phyloP scores from a whole-genome alignment of 2,797 vertebrate species.

The Lepilemur ruficaudatus region DNA sequence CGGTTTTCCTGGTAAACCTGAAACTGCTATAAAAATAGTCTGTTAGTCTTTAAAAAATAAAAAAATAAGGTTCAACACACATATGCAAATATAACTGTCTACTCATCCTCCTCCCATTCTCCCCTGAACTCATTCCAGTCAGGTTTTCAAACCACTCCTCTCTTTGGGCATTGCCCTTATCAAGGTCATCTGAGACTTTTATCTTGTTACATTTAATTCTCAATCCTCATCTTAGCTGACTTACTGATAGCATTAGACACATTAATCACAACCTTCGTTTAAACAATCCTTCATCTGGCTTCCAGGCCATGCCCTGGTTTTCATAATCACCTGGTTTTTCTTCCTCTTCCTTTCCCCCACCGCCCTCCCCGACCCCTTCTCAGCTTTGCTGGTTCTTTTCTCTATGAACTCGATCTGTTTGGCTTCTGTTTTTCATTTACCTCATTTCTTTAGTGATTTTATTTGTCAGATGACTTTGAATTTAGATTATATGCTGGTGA shows the following conservation, averaged over 20 bases:
- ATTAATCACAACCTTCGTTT: neutral
- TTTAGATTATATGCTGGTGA: neutral
- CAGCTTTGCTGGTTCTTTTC: neutral
- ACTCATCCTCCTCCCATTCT: neutral
- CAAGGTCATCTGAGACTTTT: neutral
- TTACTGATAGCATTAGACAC: neutral
- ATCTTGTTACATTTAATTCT: neutral
- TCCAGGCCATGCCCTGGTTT: neutral
- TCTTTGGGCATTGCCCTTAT: neutral
- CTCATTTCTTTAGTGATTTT: neutral
- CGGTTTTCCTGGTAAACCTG: neutral
- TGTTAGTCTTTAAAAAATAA: neutral
- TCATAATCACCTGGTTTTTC: neutral
- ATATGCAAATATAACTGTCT: neutral
- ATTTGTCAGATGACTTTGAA: neutral
- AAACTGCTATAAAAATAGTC: neutral
- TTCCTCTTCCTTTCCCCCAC: neutral
- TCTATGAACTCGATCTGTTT: neutral
- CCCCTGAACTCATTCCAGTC: neutral
- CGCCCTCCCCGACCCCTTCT: neutral
- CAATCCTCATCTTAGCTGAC: neutral
- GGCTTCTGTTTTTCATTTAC: neutral
- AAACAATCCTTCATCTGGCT: neutral
- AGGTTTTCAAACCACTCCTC: neutral
- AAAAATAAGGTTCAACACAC: neutral